A percentile compares a stretch with the other conserved stretches of the same genome.
Conservation (phyloP, 92 coral and sea anemone species). For the Siderastrea siderea region DNA sequence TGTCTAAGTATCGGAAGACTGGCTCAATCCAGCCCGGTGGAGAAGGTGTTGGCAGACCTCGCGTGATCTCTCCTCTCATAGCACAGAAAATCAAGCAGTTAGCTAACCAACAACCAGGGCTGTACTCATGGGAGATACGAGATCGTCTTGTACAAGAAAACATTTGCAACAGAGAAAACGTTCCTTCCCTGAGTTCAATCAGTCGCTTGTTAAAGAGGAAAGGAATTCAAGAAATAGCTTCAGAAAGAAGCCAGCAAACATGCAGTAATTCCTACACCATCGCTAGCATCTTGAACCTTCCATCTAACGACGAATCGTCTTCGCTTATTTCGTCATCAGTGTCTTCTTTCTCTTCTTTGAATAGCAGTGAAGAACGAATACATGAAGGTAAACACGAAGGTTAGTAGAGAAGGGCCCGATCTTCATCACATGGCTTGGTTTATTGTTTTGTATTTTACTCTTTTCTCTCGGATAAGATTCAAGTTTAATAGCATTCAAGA, state of each 20-base stretch:
- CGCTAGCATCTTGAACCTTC: constrained; percentile 8
- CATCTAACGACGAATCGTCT: not conserved
- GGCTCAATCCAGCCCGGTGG: too few relatives aligned
- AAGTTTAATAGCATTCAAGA: too few relatives aligned
- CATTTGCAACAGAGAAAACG: constrained; percentile 45
- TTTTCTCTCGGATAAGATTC: too few relatives aligned
- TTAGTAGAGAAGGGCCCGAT: not conserved
- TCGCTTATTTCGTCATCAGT: not conserved
- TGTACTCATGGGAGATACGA: too few relatives aligned
- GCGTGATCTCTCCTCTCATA: too few relatives aligned
- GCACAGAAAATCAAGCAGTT: too few relatives aligned
- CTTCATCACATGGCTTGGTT: not conserved
- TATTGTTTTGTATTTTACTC: too few relatives aligned
- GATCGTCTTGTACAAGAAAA: constrained; percentile 49
- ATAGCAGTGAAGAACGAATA: not conserved
- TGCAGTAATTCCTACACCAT: constrained; percentile 7
- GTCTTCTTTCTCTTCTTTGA: not conserved
- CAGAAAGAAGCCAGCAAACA: not conserved
- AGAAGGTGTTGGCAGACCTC: too few relatives aligned
- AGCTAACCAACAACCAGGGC: too few relatives aligned
- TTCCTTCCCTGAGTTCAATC: constrained; percentile 8
- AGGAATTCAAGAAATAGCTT: too few relatives aligned
- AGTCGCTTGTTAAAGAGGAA: constrained; percentile 58
- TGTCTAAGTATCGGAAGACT: too few relatives aligned
- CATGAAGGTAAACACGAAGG: not conserved